These are phyloP conservation scores for Stenodera caucasica DNA, from an alignment of 2,888 invertebrate genomes.

Conservation along the genomic window DNA sequence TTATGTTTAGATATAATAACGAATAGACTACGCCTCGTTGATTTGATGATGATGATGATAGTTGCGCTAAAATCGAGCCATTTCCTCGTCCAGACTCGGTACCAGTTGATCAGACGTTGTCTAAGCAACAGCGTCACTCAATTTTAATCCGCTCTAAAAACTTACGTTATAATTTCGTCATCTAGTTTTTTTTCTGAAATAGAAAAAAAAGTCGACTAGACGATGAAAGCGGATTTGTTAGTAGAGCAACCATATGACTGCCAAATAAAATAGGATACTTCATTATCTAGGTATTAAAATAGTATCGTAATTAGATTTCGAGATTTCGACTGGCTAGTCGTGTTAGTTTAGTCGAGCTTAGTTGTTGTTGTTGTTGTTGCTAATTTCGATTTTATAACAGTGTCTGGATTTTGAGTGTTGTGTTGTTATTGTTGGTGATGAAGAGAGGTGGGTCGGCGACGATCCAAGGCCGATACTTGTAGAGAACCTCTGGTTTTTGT, in stretches of 20 bases:
- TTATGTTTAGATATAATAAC: no score
- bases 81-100: constrained; percentile 6
- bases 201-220: no score
- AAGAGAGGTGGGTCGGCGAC: constrained; percentile 20
- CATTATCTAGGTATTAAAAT: background rate
- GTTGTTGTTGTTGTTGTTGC: no score
- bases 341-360: no score
- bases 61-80: constrained; percentile 5
- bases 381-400: background rate
- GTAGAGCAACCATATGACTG: background rate
- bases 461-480: constrained; percentile 23
- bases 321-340: no score
- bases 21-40: no score
- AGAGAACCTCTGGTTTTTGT: constrained; percentile 13
- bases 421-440: constrained; percentile 7
- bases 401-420: background rate
- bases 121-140: background rate
- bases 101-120: background rate
- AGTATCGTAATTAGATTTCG: constrained; percentile 15
- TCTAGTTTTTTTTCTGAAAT: no score
- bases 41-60: background rate
- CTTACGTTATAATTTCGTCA: background rate
- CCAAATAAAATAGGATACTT: background rate
- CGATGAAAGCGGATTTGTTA: no score
- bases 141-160: no score